phyloP scores from a whole-genome alignment of 2,888 invertebrate species.

The Hemicrepidius hirtus region DNA sequence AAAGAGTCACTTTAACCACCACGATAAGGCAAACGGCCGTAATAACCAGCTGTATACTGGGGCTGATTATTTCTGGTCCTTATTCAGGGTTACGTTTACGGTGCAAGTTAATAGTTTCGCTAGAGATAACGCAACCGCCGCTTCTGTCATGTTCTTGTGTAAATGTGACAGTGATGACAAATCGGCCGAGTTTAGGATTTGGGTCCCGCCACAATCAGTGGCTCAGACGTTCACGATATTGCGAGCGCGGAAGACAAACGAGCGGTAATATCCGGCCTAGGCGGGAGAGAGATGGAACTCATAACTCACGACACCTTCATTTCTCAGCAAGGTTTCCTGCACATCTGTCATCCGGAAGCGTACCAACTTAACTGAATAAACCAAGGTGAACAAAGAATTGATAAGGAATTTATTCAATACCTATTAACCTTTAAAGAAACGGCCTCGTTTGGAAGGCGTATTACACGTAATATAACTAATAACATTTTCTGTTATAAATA shows the following conservation, averaged over 20 bases:
- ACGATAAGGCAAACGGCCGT: conserved; percentile 64
- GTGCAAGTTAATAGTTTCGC: conserved; percentile 51
- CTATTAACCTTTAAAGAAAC: conserved; percentile 28
- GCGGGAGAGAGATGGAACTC: conserved; percentile 68
- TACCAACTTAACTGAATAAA: conserved; percentile 53
- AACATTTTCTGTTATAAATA: too few species aligned
- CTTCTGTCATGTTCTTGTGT: conserved; percentile 53
- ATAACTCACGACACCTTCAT: conserved; percentile 70
- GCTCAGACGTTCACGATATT: conserved; percentile 64
- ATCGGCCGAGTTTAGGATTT: conserved; percentile 66
- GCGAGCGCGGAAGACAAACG: conserved; percentile 69
- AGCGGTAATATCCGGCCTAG: conserved; percentile 71
- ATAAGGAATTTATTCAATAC: conserved; percentile 41
- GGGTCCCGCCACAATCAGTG: conserved; percentile 64
- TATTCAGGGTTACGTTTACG: conserved; percentile 52
- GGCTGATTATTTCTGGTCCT: conserved; percentile 54
- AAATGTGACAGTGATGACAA: conserved; percentile 62
- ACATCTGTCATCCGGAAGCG: conserved; percentile 62
- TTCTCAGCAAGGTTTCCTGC: conserved; percentile 64
- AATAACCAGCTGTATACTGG: conserved; percentile 60
- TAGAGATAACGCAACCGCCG: conserved; percentile 52
- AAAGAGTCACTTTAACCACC: conserved; percentile 65
- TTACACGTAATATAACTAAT: conserved; percentile 14
- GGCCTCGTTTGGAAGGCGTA: conserved; percentile 21
- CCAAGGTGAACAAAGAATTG: conserved; percentile 41